Percentiles rank a stretch among this genome's conserved stretches.
Evolutionary conservation across 2,888 invertebrate genomes (phyloP).

Genomic region (Maniola hyperantus): DNA sequence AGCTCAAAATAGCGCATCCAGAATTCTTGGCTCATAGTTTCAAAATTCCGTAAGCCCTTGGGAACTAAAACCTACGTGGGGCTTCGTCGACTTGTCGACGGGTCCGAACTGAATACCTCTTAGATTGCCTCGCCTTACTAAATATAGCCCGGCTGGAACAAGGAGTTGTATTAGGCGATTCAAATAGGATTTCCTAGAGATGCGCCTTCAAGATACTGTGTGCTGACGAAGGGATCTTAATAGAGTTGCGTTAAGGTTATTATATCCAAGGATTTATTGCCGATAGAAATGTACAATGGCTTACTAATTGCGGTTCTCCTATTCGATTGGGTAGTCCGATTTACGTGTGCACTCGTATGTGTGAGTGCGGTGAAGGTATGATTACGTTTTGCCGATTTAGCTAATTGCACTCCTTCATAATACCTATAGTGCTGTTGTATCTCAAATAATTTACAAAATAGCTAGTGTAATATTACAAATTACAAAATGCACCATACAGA

Average conservation of each 20-base stretch:
- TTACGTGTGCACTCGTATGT: conserved; percentile 25
- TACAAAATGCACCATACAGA: not conserved
- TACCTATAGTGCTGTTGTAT: not conserved
- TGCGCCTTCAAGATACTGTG: conserved; percentile 42
- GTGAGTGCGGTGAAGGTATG: not conserved
- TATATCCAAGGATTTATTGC: conserved; percentile 50
- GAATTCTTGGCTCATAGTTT: conserved; percentile 37
- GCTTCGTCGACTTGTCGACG: conserved; percentile 62
- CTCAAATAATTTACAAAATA: not conserved
- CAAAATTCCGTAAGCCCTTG: conserved; percentile 58
- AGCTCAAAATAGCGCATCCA: conserved; percentile 49
- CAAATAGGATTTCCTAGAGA: conserved; percentile 61
- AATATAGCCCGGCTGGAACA: conserved; percentile 72
- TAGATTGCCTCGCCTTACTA: conserved; percentile 74
- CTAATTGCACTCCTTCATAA: conserved; percentile 11
- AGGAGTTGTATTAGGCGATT: conserved; percentile 68
- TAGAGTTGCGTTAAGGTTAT: conserved; percentile 54
- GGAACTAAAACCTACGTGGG: conserved; percentile 71
- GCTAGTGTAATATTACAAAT: not conserved
- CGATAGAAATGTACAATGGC: conserved; percentile 49
- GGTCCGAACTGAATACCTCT: conserved; percentile 72
- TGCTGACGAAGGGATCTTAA: conserved; percentile 54
- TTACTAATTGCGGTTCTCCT: conserved; percentile 47
- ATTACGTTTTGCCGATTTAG: conserved; percentile 13
- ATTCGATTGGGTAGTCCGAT: conserved; percentile 38